A percentile compares a stretch with the other conserved stretches of the same genome.
phyloP scores from a whole-genome alignment of 2,113 vertebrate genomes.

The Orientallactaga bullata region DNA sequence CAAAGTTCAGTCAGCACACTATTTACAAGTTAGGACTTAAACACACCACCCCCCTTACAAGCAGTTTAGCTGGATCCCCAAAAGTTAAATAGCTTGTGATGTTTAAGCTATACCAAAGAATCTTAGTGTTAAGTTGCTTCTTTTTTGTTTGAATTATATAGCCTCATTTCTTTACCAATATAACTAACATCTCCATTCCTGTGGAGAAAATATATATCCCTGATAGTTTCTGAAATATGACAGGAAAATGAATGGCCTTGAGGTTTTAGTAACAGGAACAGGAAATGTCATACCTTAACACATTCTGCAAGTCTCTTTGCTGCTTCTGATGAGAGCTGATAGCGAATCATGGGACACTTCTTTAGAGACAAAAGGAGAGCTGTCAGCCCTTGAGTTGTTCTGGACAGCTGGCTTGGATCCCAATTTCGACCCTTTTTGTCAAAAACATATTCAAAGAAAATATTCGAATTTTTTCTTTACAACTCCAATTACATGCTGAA shows the following conservation, averaged over 20 bases:
- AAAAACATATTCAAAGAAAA: not conserved
- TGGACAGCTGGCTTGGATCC: conserved; percentile 91
- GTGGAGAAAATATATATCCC: conserved; percentile 32
- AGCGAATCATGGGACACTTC: conserved; percentile 99
- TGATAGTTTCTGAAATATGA: conserved; percentile 46
- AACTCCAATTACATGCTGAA: not conserved
- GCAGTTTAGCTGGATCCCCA: not conserved
- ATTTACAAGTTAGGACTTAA: conserved; percentile 44
- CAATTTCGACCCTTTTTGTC: conserved; percentile 92
- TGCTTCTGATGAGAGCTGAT: conserved; percentile 95
- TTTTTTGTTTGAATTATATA: conserved; percentile 54
- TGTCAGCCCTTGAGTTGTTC: conserved; percentile 95
- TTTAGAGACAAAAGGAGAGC: conserved; percentile 96
- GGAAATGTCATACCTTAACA: conserved; percentile 90
- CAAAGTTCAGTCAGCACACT: not conserved
- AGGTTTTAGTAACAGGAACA: not conserved
- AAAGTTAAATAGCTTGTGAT: conserved; percentile 43
- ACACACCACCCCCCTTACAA: not conserved
- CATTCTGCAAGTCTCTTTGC: conserved; percentile 94
- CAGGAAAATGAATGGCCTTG: not conserved
- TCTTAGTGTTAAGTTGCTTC: conserved; percentile 18
- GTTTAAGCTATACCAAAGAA: conserved; percentile 40
- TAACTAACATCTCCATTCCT: conserved; percentile 32
- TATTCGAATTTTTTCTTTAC: not conserved
- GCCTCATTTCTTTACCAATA: conserved; percentile 38